Conservation (phyloP, 1,140 invertebrate genomes). For the Drosophila auraria region DNA sequence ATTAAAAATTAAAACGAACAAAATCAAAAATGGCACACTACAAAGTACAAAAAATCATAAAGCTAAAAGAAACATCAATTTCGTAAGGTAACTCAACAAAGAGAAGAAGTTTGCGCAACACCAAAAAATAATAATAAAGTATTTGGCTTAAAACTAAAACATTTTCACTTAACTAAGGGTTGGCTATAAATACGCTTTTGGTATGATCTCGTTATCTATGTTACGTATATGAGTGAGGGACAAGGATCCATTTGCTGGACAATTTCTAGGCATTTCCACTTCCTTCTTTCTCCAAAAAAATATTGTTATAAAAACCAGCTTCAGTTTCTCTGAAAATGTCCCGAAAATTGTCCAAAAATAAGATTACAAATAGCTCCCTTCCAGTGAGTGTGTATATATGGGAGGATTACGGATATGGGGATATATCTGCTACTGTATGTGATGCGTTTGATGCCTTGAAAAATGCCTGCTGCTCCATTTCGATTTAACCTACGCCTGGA, state of each 20-base stretch:
- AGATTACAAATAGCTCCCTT: background rate
- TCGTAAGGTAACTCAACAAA: slow-evolving; percentile 28
- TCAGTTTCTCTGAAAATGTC: background rate
- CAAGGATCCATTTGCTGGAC: slow-evolving; percentile 4
- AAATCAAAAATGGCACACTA: slow-evolving; percentile 70
- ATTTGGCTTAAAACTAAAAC: slow-evolving; percentile 37
- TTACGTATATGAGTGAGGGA: slow-evolving; percentile 46
- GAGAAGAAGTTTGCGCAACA: slow-evolving; percentile 24
- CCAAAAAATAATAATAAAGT: slow-evolving; percentile 26
- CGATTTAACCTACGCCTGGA: slow-evolving; percentile 73
- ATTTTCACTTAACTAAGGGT: slow-evolving; percentile 50
- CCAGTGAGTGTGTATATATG: slow-evolving; percentile 30
- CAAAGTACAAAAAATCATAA: slow-evolving; percentile 33
- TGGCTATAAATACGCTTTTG: slow-evolving; percentile 69
- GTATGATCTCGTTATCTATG: slow-evolving; percentile 69
- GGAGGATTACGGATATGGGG: slow-evolving; percentile 36
- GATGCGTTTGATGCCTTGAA: slow-evolving; percentile 42
- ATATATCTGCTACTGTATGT: slow-evolving; percentile 47
- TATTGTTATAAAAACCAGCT: background rate
- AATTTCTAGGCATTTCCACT: background rate
- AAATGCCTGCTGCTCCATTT: slow-evolving; percentile 64
- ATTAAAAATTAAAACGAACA: slow-evolving; percentile 17
- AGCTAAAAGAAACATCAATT: slow-evolving; percentile 19
- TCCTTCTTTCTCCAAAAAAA: background rate
- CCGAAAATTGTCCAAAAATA: background rate